phyloP scores from a whole-genome alignment of 2,797 vertebrate genomes.

The Streptopelia turtur region DNA sequence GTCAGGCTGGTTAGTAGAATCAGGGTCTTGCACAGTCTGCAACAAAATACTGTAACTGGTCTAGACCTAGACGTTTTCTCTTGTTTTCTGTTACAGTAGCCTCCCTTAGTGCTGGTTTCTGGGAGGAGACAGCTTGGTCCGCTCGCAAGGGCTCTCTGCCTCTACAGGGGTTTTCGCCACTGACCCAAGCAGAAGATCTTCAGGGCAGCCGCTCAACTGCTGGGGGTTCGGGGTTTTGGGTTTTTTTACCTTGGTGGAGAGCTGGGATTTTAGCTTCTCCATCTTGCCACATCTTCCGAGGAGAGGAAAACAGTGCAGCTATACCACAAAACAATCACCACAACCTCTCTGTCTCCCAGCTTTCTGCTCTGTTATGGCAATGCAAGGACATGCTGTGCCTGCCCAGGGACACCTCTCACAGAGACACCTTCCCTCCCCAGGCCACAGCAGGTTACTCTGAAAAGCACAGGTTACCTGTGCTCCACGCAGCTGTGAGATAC shows the following conservation, averaged over 20 bases:
- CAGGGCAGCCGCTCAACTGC: neutral
- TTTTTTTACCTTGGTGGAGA: neutral
- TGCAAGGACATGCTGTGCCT: neutral
- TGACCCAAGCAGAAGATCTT: neutral
- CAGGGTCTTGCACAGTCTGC: neutral
- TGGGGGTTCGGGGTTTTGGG: neutral
- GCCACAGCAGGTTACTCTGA: neutral
- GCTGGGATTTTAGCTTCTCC: neutral
- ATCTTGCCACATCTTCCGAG: neutral
- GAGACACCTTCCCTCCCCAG: rapidly evolving
- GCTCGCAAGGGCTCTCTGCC: neutral
- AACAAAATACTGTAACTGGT: neutral
- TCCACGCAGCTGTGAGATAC: neutral
- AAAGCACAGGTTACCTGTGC: neutral
- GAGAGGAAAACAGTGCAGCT: neutral
- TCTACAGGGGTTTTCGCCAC: neutral
- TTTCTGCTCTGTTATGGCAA: neutral
- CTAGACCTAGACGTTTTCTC: neutral
- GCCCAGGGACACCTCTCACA: neutral
- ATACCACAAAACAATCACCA: neutral
- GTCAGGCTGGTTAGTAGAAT: constrained; percentile 30
- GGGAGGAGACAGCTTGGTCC: neutral
- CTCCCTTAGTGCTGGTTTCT: neutral
- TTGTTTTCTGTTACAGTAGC: neutral
- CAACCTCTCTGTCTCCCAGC: neutral